Conservation (phyloP, 2,113 vertebrate genomes). For the Rattus rattus region DNA sequence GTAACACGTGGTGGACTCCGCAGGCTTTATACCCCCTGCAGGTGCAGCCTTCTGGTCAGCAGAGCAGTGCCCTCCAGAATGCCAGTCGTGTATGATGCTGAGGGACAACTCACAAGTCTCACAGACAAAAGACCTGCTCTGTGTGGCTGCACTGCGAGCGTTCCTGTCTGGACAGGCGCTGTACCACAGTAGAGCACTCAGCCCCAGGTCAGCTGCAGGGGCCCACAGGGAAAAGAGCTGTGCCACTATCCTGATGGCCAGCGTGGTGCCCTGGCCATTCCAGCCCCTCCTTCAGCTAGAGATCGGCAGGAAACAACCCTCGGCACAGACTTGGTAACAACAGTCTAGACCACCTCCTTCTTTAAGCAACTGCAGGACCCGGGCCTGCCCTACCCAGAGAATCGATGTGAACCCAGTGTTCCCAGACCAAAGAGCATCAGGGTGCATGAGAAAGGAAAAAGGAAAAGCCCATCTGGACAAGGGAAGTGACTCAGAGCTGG, state of each 20-base stretch:
- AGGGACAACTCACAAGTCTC: not conserved
- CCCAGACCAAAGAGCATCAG: slow-evolving; percentile 47
- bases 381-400: slow-evolving; percentile 64
- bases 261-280: too few relatives aligned
- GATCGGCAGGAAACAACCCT: not conserved
- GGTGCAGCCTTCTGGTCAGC: not conserved
- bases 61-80: not conserved
- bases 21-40: not conserved
- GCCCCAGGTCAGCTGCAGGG: not conserved
- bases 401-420: slow-evolving; percentile 27
- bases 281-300: not conserved
- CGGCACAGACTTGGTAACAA: not conserved
- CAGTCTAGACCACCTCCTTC: not conserved
- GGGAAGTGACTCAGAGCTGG: slow-evolving; percentile 81
- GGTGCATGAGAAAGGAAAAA: slow-evolving; percentile 18
- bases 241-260: not conserved
- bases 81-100: not conserved
- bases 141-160: too few relatives aligned
- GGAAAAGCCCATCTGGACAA: slow-evolving; percentile 52
- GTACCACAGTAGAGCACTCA: not conserved
- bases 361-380: slow-evolving; percentile 44
- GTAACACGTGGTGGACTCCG: rapidly evolving
- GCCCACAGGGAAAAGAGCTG: not conserved
- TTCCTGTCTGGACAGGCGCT: not conserved
- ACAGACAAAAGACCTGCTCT: not conserved